Base-by-base conservation (phyloP, 2,888 invertebrate genomes). In the Pristionchus entomophagus region DNA sequence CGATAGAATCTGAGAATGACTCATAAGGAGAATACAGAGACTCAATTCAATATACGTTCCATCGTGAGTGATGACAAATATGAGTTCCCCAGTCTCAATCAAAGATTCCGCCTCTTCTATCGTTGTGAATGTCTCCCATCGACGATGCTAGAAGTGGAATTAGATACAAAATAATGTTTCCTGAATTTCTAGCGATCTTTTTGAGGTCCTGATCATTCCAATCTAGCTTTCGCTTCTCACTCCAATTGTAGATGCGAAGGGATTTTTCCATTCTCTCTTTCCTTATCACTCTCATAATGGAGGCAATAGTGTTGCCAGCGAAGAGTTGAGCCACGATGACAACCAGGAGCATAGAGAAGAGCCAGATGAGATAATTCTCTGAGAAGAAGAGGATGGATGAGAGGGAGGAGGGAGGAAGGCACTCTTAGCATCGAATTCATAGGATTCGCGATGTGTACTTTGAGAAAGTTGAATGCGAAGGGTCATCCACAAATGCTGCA, bases 61-160 rank as follows among this genome's bases (percentile, higher is more conserved):
- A 78, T 78, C 77, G n/a, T 0, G 6, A 78, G 45, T 49, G 8
- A 49, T 78, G 14, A 78, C 77, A 49, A 78, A 49, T 1, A 29
- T 38, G 14, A 49, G 49, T 14, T 78, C 77, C 5, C 77, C 77
- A 26, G 17, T 49, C 26, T n/a, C 77, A 49, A 78, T 78, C 49
- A 78, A 32, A 5, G 5, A 3, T 5, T 26, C 77, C 0, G 77
- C 77, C 38, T 78, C 49, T 29, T 78, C 77, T n/a, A 78, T 26
- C 14, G 77, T 78, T 14, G 45, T 49, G 77, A 78, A 78, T 19
- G 77, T 78, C 29, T 78, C 77, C 77, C 77, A 78, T 78, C 77
- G 45, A 29, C 77, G 77, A 29, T 78, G 26, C 45, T 78, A 14
- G 19, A 78, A 78, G 26, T 45, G 26, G 26, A 49, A 17, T 78